These are phyloP conservation scores for Cetoscarus ocellatus DNA, from an alignment of 2,797 vertebrate genomes.

Conservation along the genomic window DNA sequence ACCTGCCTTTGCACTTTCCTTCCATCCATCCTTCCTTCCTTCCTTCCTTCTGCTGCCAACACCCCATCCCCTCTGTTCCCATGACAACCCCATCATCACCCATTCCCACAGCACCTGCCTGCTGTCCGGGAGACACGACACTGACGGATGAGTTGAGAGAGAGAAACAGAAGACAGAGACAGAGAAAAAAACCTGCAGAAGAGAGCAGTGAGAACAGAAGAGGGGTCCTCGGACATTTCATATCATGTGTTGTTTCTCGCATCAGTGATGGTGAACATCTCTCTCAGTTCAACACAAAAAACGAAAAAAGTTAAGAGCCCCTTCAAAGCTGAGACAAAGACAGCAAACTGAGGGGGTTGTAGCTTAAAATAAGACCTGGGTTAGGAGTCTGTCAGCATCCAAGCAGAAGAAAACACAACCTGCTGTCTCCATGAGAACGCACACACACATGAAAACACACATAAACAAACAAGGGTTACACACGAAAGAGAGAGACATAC, in stretches of 20 bases:
- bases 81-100: slow-evolving; percentile 70
- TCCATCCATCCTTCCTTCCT: neutral
- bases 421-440: slow-evolving; percentile 28
- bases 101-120: slow-evolving; percentile 76
- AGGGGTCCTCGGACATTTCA: slow-evolving; percentile 45
- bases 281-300: slow-evolving; percentile 18
- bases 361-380: slow-evolving; percentile 16
- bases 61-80: slow-evolving; percentile 62
- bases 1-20: slow-evolving; percentile 49
- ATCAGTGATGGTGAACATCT: slow-evolving; percentile 7
- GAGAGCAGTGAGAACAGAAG: slow-evolving; percentile 48
- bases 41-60: slow-evolving; percentile 14
- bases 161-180: slow-evolving; percentile 27
- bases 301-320: slow-evolving; percentile 36
- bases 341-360: slow-evolving; percentile 4
- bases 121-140: slow-evolving; percentile 78
- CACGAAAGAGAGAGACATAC: slow-evolving; percentile 25
- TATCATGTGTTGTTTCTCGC: neutral
- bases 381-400: slow-evolving; percentile 9
- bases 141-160: slow-evolving; percentile 71
- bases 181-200: slow-evolving; percentile 57
- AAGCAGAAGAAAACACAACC: slow-evolving; percentile 47
- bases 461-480: slow-evolving; percentile 23
- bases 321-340: slow-evolving; percentile 18
- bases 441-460: slow-evolving; percentile 37